These are phyloP conservation scores for Leguminivora glycinivorella DNA, from an alignment of 1,140 invertebrate genomes.

Conservation along the genomic window DNA sequence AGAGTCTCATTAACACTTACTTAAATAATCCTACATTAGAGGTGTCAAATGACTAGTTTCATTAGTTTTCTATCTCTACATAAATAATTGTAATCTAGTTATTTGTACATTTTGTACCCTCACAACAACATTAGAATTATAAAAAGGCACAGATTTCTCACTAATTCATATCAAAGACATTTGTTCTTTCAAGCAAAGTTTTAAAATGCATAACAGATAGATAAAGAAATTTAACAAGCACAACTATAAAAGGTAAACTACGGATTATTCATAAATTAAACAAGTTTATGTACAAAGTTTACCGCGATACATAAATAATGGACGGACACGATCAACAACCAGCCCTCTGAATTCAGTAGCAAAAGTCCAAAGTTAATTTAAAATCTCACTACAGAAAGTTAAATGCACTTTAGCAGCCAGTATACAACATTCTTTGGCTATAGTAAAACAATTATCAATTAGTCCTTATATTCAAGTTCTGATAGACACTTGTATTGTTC, in stretches of 20 bases:
- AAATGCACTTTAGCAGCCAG: constrained; percentile 35
- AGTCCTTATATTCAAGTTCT: neutral
- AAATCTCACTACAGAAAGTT: constrained; percentile 42
- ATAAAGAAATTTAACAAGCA: constrained; percentile 33
- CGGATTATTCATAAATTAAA: neutral
- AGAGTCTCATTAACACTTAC: constrained; percentile 31
- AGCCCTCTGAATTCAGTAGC: constrained; percentile 1
- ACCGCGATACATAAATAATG: constrained; percentile 26
- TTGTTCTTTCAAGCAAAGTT: neutral
- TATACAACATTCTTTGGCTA: constrained; percentile 36
- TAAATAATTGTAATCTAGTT: constrained; percentile 10
- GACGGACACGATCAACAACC: constrained; percentile 21
- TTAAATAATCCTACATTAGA: constrained; percentile 34
- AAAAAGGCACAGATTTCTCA: neutral
- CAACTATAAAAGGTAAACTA: neutral
- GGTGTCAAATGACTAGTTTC: constrained; percentile 57
- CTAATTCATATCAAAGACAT: constrained; percentile 1
- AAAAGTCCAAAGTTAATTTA: constrained; percentile 30
- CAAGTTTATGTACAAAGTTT: neutral
- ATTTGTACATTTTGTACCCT: constrained; percentile 12
- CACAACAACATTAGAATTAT: constrained; percentile 11
- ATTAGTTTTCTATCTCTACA: constrained; percentile 40
- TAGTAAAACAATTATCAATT: constrained; percentile 16
- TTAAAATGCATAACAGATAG: constrained; percentile 19
- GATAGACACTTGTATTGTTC: too few species aligned